Percentiles rank a stretch among this genome's conserved stretches.
Evolutionary conservation across 2,113 vertebrate genomes (phyloP).

Genomic region (Leiothrix lutea): DNA sequence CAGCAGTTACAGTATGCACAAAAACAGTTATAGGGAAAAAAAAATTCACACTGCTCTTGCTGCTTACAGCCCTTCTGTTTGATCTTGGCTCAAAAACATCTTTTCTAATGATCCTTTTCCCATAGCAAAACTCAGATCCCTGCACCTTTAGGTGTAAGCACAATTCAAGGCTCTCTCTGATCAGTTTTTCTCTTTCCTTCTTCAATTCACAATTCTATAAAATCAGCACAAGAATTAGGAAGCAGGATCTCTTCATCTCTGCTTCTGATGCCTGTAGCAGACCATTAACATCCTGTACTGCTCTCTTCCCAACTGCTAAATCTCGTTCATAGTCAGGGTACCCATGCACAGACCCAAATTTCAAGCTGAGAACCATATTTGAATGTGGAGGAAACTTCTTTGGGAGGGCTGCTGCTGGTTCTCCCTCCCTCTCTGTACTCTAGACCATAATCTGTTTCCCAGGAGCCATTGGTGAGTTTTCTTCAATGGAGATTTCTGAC

Average conservation of each 20-base stretch:
- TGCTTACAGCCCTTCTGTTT: background rate
- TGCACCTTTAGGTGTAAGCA: background rate
- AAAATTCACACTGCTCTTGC: background rate
- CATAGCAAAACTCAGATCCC: background rate
- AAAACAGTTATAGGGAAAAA: background rate
- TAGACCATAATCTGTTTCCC: background rate
- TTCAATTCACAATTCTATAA: background rate
- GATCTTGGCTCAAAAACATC: background rate
- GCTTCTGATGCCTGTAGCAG: background rate
- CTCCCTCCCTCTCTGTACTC: background rate
- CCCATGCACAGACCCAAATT: background rate
- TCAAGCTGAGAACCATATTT: background rate
- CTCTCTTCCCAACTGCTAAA: background rate
- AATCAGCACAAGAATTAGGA: background rate
- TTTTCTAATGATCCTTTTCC: background rate
- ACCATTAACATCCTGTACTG: background rate
- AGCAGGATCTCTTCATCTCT: background rate
- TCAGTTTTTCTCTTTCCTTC: background rate
- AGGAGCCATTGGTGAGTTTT: background rate
- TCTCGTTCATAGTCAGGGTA: background rate
- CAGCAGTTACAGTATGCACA: background rate
- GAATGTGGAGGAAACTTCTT: background rate
- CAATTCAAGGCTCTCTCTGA: background rate
- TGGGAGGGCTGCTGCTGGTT: background rate
- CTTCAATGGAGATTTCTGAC: background rate